phyloP scores from a whole-genome alignment of 2,888 invertebrate genomes.

The Aphrophora alni region DNA sequence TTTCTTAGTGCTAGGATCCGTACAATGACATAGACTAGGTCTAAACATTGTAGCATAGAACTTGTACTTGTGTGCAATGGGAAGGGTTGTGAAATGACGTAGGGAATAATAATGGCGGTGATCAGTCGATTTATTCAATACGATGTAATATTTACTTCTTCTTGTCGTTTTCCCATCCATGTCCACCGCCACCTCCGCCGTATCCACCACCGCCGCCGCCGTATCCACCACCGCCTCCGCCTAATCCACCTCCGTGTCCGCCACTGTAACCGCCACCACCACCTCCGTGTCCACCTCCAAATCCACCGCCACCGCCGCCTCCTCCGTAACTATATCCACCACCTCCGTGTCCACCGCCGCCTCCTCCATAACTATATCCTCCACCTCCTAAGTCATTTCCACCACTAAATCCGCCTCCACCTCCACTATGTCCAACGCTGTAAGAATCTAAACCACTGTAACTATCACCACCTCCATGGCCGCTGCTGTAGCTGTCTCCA shows the following conservation, averaged over 20 bases:
- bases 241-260: slow-evolving; percentile 18
- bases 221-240: slow-evolving; percentile 28
- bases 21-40: background rate
- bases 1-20: background rate
- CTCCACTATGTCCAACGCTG: slow-evolving; percentile 36
- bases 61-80: background rate
- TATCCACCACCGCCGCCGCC: slow-evolving; percentile 27
- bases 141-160: slow-evolving; percentile 14
- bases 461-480: slow-evolving; percentile 34
- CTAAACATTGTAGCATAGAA: background rate
- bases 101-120: background rate
- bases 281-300: slow-evolving; percentile 13
- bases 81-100: background rate
- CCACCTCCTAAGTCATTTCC: slow-evolving; percentile 24
- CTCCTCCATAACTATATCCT: slow-evolving; percentile 16
- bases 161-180: slow-evolving; percentile 35
- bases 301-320: slow-evolving; percentile 3
- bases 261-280: slow-evolving; percentile 15
- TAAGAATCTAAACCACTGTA: slow-evolving; percentile 21
- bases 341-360: slow-evolving; percentile 27
- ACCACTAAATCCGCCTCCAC: background rate
- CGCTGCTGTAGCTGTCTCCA: slow-evolving; percentile 39
- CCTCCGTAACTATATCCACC: background rate
- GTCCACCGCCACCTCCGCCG: slow-evolving; percentile 29
- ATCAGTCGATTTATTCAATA: background rate